A percentile compares a stretch with the other conserved stretches of the same genome.
Evolutionary conservation across 1,140 invertebrate species (phyloP).

Genomic region (Drosophila azteca): DNA sequence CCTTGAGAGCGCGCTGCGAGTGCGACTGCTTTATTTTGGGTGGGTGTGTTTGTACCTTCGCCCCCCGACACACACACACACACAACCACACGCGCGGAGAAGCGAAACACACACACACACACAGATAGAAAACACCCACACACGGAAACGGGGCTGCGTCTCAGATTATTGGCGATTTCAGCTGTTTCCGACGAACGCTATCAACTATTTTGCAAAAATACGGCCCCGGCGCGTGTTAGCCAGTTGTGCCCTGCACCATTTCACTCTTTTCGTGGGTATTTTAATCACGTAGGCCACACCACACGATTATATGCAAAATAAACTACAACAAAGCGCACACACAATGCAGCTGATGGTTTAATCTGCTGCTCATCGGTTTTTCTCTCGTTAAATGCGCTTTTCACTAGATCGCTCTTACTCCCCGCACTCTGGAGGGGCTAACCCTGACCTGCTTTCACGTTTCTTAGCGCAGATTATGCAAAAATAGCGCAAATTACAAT

Average conservation of each 20-base stretch:
- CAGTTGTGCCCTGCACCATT: slow-evolving; percentile 43
- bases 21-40: slow-evolving; percentile 12
- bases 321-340: slow-evolving; percentile 52
- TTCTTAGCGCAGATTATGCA: slow-evolving; percentile 1
- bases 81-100: slow-evolving; percentile 10
- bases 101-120: slow-evolving; percentile 3
- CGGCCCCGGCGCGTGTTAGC: slow-evolving; percentile 40
- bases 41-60: slow-evolving; percentile 32
- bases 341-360: slow-evolving; percentile 41
- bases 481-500: slow-evolving; percentile 11
- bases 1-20: slow-evolving; percentile 50
- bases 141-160: not conserved
- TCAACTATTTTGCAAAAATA: slow-evolving; percentile 44
- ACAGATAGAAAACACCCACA: not conserved
- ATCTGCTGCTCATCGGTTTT: slow-evolving; percentile 15
- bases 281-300: slow-evolving; percentile 79
- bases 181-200: slow-evolving; percentile 22
- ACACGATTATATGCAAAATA: slow-evolving; percentile 48
- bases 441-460: not conserved
- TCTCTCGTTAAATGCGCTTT: not conserved
- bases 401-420: not conserved
- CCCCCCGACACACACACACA: slow-evolving; percentile 14
- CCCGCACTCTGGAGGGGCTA: not conserved
- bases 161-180: slow-evolving; percentile 35
- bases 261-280: slow-evolving; percentile 50